Percentiles rank a stretch among this genome's conserved stretches.
Evolutionary conservation across 1,140 invertebrate species (phyloP).

Genomic region (Drosophila dunni): DNA sequence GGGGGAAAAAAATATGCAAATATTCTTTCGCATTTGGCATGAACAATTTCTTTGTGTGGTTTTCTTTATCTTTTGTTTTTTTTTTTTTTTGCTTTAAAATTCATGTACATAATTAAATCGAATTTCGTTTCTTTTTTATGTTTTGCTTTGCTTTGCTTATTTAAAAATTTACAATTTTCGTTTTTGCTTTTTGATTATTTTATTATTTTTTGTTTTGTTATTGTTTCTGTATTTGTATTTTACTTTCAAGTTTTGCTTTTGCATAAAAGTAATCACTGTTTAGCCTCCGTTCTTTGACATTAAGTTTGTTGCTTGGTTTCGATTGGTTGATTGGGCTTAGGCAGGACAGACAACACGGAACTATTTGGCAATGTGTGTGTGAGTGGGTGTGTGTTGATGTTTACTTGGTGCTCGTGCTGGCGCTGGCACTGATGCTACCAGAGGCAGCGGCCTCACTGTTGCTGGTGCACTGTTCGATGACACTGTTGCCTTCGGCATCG

Average conservation of each 20-base stretch:
- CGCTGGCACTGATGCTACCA: conserved; percentile 47
- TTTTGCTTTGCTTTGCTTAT: conserved; percentile 17
- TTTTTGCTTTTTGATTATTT: conserved; percentile 30
- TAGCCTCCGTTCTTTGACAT: conserved; percentile 82
- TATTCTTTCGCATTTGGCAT: conserved; percentile 68
- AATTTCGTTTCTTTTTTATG: conserved; percentile 16
- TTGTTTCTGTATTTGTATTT: conserved; percentile 41
- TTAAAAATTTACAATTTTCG: conserved; percentile 57
- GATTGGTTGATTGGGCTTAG: conserved; percentile 52
- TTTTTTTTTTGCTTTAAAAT: conserved; percentile 54
- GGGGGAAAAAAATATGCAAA: conserved; percentile 67
- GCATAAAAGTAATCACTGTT: conserved; percentile 77
- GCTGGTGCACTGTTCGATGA: conserved; percentile 77
- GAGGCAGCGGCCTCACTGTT: conserved; percentile 64
- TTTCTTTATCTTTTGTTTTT: too few relatives aligned
- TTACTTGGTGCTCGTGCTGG: conserved; percentile 63
- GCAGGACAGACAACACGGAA: conserved; percentile 47
- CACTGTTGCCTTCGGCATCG: conserved; percentile 78
- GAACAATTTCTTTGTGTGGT: conserved; percentile 66
- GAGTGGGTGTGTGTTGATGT: not conserved
- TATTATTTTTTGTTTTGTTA: conserved; percentile 5
- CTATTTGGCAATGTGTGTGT: conserved; percentile 9
- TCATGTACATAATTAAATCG: conserved; percentile 71
- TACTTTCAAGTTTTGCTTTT: conserved; percentile 41
- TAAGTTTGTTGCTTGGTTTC: conserved; percentile 72